Conservation (phyloP, 2,888 invertebrate species). For the Carpatolechia fugitivella region DNA sequence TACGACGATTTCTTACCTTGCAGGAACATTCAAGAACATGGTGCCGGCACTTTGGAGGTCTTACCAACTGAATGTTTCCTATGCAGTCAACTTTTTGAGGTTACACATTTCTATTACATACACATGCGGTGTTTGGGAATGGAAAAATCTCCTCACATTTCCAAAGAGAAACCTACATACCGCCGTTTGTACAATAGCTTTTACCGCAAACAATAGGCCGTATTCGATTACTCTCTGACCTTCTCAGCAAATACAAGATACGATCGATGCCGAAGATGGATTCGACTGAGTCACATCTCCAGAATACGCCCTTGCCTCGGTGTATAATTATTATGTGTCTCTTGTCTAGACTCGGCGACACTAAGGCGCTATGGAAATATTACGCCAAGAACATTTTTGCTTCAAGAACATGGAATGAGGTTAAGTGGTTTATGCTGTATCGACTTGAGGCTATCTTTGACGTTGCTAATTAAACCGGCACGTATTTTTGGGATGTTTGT, state of each 20-base stretch:
- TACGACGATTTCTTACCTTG: too few relatives aligned
- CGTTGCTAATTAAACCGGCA: neutral
- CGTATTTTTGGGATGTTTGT: neutral
- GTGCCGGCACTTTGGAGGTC: too few relatives aligned
- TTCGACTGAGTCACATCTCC: slow-evolving; percentile 67
- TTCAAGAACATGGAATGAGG: slow-evolving; percentile 30
- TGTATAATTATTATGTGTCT: slow-evolving; percentile 71
- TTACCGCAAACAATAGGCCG: slow-evolving; percentile 43
- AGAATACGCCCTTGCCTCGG: slow-evolving; percentile 63
- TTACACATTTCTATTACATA: too few relatives aligned
- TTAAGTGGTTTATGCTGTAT: slow-evolving; percentile 26
- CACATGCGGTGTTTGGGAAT: too few relatives aligned
- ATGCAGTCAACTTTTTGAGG: too few relatives aligned
- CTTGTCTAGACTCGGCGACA: slow-evolving; percentile 74
- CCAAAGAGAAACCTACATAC: slow-evolving; percentile 23
- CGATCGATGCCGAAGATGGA: slow-evolving; percentile 66
- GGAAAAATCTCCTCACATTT: neutral
- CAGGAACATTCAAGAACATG: too few relatives aligned
- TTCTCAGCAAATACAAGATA: slow-evolving; percentile 51
- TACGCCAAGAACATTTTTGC: slow-evolving; percentile 47
- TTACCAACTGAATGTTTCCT: too few relatives aligned
- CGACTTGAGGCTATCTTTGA: neutral
- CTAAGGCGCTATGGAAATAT: slow-evolving; percentile 62
- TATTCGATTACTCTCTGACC: slow-evolving; percentile 53
- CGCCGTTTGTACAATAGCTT: slow-evolving; percentile 30